Evolutionary conservation across 2,888 invertebrate genomes (phyloP).

Genomic region (Caenorhabditis sulstoni): DNA sequence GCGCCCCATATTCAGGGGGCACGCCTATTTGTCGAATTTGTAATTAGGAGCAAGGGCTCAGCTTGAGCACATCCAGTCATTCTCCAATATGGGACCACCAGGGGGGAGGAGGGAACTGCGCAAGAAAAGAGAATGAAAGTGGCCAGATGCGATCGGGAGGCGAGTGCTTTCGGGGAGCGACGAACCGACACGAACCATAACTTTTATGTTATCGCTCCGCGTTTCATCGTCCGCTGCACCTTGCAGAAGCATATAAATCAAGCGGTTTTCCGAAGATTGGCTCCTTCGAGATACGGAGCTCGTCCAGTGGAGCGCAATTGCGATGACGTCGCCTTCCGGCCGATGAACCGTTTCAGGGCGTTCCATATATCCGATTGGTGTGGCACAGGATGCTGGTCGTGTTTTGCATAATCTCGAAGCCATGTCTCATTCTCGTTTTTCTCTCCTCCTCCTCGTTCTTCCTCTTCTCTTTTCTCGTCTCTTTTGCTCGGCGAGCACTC

Average conservation of each 20-base stretch:
- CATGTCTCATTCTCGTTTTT: constrained; percentile 20
- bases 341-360: too few species aligned
- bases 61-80: constrained; percentile 38
- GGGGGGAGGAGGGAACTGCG: too few species aligned
- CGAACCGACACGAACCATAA: constrained; percentile 34
- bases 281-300: not conserved
- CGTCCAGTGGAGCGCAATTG: too few species aligned
- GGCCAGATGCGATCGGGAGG: constrained; percentile 13
- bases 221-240: constrained; percentile 4
- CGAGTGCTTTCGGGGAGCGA: not conserved
- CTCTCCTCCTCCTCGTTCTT: not conserved
- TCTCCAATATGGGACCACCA: constrained; percentile 32
- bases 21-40: constrained; percentile 53
- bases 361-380: not conserved
- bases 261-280: not conserved
- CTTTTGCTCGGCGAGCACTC: constrained; percentile 40
- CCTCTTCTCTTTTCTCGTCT: constrained; percentile 74
- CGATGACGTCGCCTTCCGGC: too few species aligned
- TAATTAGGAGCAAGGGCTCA: constrained; percentile 56
- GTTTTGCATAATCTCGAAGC: constrained; percentile 48
- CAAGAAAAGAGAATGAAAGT: not conserved
- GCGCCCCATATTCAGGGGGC: constrained; percentile 4
- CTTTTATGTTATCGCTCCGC: constrained; percentile 26
- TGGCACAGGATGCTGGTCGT: not conserved
- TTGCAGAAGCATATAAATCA: not conserved